Conservation (phyloP, 2,797 vertebrate species). For the Manis pentadactyla region DNA sequence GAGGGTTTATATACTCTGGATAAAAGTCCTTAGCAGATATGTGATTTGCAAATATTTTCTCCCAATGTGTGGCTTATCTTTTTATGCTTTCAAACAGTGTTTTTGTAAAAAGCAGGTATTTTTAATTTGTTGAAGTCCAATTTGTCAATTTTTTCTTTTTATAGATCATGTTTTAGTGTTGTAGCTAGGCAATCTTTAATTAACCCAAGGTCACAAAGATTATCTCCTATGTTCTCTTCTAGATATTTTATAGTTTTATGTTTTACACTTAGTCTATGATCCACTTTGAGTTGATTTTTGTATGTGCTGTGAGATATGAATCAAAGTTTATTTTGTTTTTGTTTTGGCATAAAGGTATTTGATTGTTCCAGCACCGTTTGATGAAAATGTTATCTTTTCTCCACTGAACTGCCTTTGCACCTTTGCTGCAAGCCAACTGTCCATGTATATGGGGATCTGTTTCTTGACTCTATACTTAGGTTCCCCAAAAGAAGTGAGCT, state of each 20-base stretch:
- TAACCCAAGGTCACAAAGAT: conserved; percentile 30
- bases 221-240: conserved; percentile 15
- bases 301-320: background rate
- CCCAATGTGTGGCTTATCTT: background rate
- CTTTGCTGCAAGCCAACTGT: background rate
- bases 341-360: background rate
- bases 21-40: background rate
- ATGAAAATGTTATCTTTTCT: conserved; percentile 46
- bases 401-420: background rate
- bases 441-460: background rate
- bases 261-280: background rate
- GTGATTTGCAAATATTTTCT: background rate
- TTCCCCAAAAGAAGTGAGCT: background rate
- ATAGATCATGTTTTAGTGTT: background rate
- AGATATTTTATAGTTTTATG: background rate
- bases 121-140: conserved; percentile 3
- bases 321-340: background rate
- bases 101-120: background rate
- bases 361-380: background rate
- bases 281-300: conserved; percentile 40
- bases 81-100: background rate
- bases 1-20: background rate
- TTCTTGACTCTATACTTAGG: background rate
- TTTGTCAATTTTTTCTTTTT: conserved; percentile 23
- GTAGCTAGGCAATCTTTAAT: conserved; percentile 6